phyloP scores from a whole-genome alignment of 2,797 vertebrate genomes.

The Mormyrops attenuatus region DNA sequence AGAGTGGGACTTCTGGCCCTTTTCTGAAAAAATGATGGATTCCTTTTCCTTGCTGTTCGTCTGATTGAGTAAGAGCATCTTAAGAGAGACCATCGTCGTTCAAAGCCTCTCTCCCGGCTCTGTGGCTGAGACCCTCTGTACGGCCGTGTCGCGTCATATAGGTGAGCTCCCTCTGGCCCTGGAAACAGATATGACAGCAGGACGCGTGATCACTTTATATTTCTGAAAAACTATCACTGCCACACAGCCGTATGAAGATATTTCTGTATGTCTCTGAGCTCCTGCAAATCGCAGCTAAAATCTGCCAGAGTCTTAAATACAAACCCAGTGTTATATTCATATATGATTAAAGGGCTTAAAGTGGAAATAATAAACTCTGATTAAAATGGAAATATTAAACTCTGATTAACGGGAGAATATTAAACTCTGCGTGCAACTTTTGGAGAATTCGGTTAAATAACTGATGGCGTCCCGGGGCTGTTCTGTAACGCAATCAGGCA shows the following conservation, averaged over 20 bases:
- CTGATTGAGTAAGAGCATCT: not conserved
- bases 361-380: not conserved
- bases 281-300: not conserved
- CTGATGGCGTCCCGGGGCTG: not conserved
- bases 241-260: not conserved
- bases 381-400: constrained; percentile 4
- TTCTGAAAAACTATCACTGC: constrained; percentile 4
- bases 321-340: not conserved
- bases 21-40: not conserved
- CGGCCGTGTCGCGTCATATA: not conserved
- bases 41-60: not conserved
- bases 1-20: not conserved
- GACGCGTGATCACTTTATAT: not conserved
- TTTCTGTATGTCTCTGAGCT: not conserved
- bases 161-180: not conserved
- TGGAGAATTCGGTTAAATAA: not conserved
- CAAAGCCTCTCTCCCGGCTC: not conserved
- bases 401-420: constrained; percentile 1
- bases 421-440: not conserved
- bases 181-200: not conserved
- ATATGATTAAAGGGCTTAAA: not conserved
- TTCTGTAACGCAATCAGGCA: not conserved
- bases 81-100: not conserved
- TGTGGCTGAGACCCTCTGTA: not conserved
- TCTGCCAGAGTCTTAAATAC: not conserved